Conservation (phyloP, 2,797 vertebrate genomes). For the Sebastes steindachneri region DNA sequence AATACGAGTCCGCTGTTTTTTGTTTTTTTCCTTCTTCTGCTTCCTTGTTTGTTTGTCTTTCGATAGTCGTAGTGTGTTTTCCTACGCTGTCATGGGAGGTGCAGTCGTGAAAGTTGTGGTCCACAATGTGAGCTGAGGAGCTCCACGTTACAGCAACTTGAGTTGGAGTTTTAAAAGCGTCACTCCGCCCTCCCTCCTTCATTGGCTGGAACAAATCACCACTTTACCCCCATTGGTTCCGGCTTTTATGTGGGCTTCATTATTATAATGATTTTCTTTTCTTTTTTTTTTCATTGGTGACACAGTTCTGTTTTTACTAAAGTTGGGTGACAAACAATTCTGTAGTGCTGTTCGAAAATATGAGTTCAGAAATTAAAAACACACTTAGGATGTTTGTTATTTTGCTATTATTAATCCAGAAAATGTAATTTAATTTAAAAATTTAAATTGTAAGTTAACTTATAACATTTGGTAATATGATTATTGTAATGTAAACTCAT, state of each 20-base stretch:
- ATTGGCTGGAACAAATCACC: constrained; percentile 75
- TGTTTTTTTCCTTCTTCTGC: neutral
- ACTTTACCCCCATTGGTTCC: constrained; percentile 73
- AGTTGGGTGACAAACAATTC: constrained; percentile 16
- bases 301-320: constrained; percentile 41
- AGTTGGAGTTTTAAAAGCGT: constrained; percentile 70
- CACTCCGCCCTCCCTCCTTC: constrained; percentile 73
- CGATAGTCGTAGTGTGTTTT: constrained; percentile 31
- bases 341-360: neutral
- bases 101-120: constrained; percentile 59
- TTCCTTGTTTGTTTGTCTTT: constrained; percentile 61
- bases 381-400: neutral
- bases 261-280: constrained; percentile 47
- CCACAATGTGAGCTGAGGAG: constrained; percentile 63
- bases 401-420: neutral
- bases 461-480: neutral
- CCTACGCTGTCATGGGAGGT: constrained; percentile 53
- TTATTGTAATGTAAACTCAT: neutral
- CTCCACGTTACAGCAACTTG: constrained; percentile 74
- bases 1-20: constrained; percentile 42
- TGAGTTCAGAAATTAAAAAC: neutral
- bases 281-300: constrained; percentile 5
- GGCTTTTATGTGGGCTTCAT: constrained; percentile 38
- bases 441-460: neutral
- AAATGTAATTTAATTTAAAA: neutral